These are phyloP conservation scores for Sycobia sp. DNA, from an alignment of 1,140 invertebrate genomes.

Conservation along the genomic window DNA sequence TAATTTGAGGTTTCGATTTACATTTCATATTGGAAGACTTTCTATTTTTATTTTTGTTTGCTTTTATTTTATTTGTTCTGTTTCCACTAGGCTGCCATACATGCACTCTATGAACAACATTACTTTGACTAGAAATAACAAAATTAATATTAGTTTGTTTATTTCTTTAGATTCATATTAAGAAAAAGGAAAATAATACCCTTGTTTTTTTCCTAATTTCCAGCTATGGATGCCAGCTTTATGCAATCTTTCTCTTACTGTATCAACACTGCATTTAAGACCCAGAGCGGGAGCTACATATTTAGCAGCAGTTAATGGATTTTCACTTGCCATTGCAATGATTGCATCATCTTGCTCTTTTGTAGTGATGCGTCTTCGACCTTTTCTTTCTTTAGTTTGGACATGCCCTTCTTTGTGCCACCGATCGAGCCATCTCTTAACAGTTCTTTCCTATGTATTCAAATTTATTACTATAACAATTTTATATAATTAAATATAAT, in stretches of 20 bases:
- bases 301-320: constrained; percentile 58
- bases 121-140: constrained; percentile 45
- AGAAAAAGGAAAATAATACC: constrained; percentile 40
- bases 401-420: constrained; percentile 61
- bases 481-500: constrained; percentile 1
- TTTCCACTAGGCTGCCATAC: constrained; percentile 60
- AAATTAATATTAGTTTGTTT: neutral
- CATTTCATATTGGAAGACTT: constrained; percentile 43
- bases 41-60: constrained; percentile 45
- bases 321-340: constrained; percentile 57
- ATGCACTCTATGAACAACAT: constrained; percentile 57
- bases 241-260: constrained; percentile 56
- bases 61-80: constrained; percentile 54
- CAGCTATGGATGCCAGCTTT: constrained; percentile 61
- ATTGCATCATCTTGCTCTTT: constrained; percentile 59
- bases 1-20: constrained; percentile 18
- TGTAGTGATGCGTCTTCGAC: constrained; percentile 57
- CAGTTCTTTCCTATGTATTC: constrained; percentile 53
- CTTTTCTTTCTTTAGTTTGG: constrained; percentile 59
- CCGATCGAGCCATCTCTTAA: constrained; percentile 59
- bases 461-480: constrained; percentile 20
- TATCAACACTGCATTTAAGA: constrained; percentile 59
- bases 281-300: constrained; percentile 57
- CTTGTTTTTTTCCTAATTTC: constrained; percentile 59
- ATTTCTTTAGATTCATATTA: neutral